These are phyloP conservation scores for Uloborus diversus DNA, from an alignment of 1,140 invertebrate genomes.

Conservation along the genomic window DNA sequence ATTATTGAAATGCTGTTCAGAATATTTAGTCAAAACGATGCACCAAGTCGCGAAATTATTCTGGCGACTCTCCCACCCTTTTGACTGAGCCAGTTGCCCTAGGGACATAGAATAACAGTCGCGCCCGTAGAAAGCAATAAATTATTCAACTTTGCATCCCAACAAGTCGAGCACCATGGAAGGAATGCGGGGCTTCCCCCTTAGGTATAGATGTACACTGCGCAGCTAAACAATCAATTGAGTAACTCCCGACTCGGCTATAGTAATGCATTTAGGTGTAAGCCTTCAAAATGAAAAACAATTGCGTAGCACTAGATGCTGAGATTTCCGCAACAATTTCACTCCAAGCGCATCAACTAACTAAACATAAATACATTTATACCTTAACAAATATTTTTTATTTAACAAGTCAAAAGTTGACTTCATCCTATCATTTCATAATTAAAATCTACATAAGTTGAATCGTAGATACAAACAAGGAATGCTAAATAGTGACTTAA, in stretches of 20 bases:
- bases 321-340: too few species aligned
- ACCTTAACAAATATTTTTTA: too few species aligned
- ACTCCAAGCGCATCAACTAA: too few species aligned
- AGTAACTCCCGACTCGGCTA: not conserved
- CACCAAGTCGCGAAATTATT: conserved; percentile 38
- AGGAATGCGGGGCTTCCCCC: conserved; percentile 12
- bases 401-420: too few species aligned
- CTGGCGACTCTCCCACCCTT: not conserved
- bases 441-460: too few species aligned
- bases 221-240: conserved; percentile 24
- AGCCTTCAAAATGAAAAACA: not conserved
- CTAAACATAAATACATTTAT: too few species aligned
- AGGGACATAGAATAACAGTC: conserved; percentile 41
- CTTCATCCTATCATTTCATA: too few species aligned
- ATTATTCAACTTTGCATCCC: conserved; percentile 54
- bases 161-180: conserved; percentile 31
- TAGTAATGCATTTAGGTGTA: not conserved
- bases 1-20: conserved; percentile 44
- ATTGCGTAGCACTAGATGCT: too few species aligned
- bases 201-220: conserved; percentile 9
- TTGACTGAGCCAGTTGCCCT: conserved; percentile 12
- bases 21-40: conserved; percentile 51
- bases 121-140: conserved; percentile 45
- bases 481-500: too few species aligned
- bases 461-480: too few species aligned